A percentile compares a stretch with the other conserved stretches of the same genome.
phyloP scores from a whole-genome alignment of 2,797 vertebrate genomes.

The Brachymystax lenok region DNA sequence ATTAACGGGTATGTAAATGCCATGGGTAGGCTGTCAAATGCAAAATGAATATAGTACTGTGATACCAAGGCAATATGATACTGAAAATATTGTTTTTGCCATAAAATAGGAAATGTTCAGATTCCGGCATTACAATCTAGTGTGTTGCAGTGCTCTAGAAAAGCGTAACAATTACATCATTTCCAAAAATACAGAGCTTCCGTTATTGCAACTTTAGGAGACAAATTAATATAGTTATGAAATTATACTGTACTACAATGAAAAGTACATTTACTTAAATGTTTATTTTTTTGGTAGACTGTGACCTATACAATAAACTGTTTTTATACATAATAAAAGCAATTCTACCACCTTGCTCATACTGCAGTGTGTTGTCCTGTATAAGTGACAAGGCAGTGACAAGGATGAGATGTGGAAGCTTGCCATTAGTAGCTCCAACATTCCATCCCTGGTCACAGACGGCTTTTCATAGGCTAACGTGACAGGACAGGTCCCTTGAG shows the following conservation, averaged over 20 bases:
- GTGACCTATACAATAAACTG: conserved; percentile 70
- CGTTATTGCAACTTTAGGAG: conserved; percentile 69
- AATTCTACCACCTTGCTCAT: conserved; percentile 61
- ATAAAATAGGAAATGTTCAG: conserved; percentile 50
- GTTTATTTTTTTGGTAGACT: conserved; percentile 55
- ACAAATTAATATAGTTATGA: conserved; percentile 67
- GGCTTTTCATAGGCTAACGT: conserved; percentile 61
- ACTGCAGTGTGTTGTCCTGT: conserved; percentile 60
- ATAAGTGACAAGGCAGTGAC: conserved; percentile 66
- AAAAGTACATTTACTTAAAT: conserved; percentile 45
- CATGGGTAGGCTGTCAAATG: conserved; percentile 31
- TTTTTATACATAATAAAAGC: conserved; percentile 57
- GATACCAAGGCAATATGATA: conserved; percentile 50
- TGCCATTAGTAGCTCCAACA: conserved; percentile 45
- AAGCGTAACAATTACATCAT: conserved; percentile 56
- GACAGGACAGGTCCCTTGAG: conserved; percentile 54
- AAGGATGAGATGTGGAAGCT: conserved; percentile 47
- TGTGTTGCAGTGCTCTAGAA: conserved; percentile 57
- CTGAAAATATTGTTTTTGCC: conserved; percentile 49
- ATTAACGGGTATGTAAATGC: conserved; percentile 6
- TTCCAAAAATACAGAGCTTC: conserved; percentile 71
- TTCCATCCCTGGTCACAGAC: conserved; percentile 58
- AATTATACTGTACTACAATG: conserved; percentile 65
- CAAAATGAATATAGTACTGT: conserved; percentile 37
- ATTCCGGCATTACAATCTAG: conserved; percentile 60